Evolutionary conservation across 1,140 invertebrate species (phyloP).

Genomic region (Drosophila serrata): DNA sequence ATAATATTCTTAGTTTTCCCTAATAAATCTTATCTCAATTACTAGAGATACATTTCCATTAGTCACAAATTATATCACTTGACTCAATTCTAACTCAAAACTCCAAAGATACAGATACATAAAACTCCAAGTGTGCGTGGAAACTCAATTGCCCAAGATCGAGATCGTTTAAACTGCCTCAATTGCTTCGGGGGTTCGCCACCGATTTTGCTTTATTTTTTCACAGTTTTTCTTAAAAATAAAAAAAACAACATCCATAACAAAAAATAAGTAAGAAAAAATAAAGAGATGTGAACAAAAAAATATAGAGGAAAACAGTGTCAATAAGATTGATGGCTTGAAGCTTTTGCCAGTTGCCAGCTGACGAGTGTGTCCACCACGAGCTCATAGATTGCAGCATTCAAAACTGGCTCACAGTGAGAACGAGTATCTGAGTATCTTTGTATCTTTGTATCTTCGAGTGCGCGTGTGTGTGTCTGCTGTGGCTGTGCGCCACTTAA

Average conservation of each 20-base stretch:
- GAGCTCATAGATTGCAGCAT: constrained; percentile 71
- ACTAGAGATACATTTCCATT: constrained; percentile 12
- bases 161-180: constrained; percentile 36
- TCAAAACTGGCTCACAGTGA: constrained; percentile 70
- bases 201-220: constrained; percentile 42
- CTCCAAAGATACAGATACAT: constrained; percentile 23
- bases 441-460: constrained; percentile 20
- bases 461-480: constrained; percentile 34
- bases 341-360: constrained; percentile 56
- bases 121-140: constrained; percentile 31
- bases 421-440: constrained; percentile 38
- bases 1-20: neutral
- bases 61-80: constrained; percentile 39
- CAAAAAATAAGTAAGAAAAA: constrained; percentile 29
- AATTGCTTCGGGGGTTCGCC: constrained; percentile 50
- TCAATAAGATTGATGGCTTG: constrained; percentile 82
- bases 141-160: constrained; percentile 66
- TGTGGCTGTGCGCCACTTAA: constrained; percentile 73
- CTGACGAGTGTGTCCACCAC: constrained; percentile 52
- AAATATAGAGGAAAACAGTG: constrained; percentile 59
- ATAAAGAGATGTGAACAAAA: constrained; percentile 16
- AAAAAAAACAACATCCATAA: neutral
- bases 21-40: neutral
- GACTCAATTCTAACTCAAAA: neutral
- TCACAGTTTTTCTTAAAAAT: constrained; percentile 33